A percentile compares a stretch with the other conserved stretches of the same genome.
phyloP scores from a whole-genome alignment of 2,888 invertebrate genomes.

The Epirrita christyi region DNA sequence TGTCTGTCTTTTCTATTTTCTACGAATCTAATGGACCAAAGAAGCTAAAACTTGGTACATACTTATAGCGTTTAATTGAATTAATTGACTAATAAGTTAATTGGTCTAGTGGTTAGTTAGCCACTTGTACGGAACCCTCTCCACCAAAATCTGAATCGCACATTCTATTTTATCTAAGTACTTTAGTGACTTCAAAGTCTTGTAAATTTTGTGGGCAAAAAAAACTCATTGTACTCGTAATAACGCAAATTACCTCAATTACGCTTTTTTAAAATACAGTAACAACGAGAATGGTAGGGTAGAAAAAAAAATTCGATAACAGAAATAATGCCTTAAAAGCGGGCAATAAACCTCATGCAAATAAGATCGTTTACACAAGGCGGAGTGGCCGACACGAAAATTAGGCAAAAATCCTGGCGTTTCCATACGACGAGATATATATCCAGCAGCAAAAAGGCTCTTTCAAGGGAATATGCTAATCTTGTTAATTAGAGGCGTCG shows the following conservation, averaged over 20 bases:
- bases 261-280: constrained; percentile 27
- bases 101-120: too few species aligned
- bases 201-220: background rate
- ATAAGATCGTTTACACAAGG: constrained; percentile 52
- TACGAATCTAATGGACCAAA: too few species aligned
- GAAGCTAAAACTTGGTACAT: too few species aligned
- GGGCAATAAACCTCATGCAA: constrained; percentile 53
- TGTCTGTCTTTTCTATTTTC: too few species aligned
- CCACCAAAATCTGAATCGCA: too few species aligned
- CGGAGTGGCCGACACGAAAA: constrained; percentile 53
- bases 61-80: too few species aligned
- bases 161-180: too few species aligned
- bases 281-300: constrained; percentile 23
- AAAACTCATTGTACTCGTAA: background rate
- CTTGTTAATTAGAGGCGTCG: constrained; percentile 79
- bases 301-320: constrained; percentile 36
- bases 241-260: constrained; percentile 25
- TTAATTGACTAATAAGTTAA: too few species aligned
- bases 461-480: constrained; percentile 78
- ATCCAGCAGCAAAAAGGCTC: constrained; percentile 56
- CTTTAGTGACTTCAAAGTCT: background rate
- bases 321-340: constrained; percentile 37
- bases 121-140: too few species aligned
- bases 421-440: constrained; percentile 53
- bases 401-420: constrained; percentile 57